These are phyloP conservation scores for Acrobasis suavella DNA, from an alignment of 2,888 invertebrate species.

Conservation along the genomic window DNA sequence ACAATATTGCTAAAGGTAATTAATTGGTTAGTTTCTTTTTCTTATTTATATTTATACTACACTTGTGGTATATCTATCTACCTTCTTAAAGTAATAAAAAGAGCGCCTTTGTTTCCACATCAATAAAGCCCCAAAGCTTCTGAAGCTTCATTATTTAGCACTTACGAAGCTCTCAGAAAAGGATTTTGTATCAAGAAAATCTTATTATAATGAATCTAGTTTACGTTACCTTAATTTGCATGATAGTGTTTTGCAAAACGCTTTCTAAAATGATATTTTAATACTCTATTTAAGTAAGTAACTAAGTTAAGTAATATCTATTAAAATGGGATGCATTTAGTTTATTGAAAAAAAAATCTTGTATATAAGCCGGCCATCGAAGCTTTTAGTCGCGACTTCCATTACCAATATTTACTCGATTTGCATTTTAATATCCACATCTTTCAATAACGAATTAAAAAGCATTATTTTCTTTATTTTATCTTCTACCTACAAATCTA, in stretches of 20 bases:
- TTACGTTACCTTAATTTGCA: conserved; percentile 61
- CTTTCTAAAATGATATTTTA: conserved; percentile 62
- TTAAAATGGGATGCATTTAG: conserved; percentile 25
- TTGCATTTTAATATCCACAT: conserved; percentile 18
- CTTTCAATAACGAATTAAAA: background rate
- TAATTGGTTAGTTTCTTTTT: no score
- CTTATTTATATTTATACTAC: no score
- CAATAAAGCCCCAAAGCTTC: background rate
- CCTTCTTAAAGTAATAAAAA: no score
- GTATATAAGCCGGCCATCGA: conserved; percentile 13
- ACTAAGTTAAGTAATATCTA: conserved; percentile 20
- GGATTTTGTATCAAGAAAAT: conserved; percentile 37
- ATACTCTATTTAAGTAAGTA: conserved; percentile 22
- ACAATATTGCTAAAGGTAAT: no score
- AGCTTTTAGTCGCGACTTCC: conserved; percentile 16
- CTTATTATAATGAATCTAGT: conserved; percentile 59
- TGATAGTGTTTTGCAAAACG: conserved; percentile 56
- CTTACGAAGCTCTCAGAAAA: conserved; percentile 9
- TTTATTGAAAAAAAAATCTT: background rate
- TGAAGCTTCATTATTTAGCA: conserved; percentile 17
- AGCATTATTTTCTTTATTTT: background rate
- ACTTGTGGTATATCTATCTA: no score
- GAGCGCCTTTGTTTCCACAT: background rate
- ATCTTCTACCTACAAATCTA: background rate
- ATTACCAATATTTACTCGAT: conserved; percentile 19